These are phyloP conservation scores for Paraescarpia echinospica DNA, from an alignment of 1,140 invertebrate genomes.

Conservation along the genomic window DNA sequence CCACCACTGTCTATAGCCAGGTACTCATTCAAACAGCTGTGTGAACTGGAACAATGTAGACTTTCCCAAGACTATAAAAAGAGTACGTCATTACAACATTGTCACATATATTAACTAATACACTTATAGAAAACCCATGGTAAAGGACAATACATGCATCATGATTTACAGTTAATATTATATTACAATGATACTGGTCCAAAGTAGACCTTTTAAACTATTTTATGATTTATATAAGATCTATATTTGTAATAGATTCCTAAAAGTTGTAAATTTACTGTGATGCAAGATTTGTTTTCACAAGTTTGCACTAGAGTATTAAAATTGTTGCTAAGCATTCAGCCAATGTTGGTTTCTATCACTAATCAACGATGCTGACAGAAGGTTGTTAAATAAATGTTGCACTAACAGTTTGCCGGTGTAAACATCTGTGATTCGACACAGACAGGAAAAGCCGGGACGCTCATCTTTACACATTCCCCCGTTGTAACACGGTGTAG, in stretches of 20 bases:
- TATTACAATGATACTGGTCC: not conserved
- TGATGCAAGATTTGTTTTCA: not conserved
- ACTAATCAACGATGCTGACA: not conserved
- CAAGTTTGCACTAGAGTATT: not conserved
- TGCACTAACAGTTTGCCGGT: not conserved
- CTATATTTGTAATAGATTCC: not conserved
- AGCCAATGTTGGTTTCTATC: not conserved
- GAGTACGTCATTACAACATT: not conserved
- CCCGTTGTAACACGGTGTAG: not conserved
- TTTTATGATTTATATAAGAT: not conserved
- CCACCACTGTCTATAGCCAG: no score
- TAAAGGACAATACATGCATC: not conserved
- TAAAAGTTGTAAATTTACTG: not conserved
- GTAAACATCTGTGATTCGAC: not conserved
- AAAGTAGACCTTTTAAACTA: not conserved
- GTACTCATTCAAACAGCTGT: no score
- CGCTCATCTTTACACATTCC: not conserved
- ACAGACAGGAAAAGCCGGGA: not conserved
- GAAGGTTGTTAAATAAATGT: not conserved
- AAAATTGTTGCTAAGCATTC: not conserved
- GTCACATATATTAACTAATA: not conserved
- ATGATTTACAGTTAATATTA: not conserved
- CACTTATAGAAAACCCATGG: not conserved
- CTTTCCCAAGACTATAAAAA: no score
- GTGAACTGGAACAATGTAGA: no score